These are phyloP conservation scores for Tyrannus savana DNA, from an alignment of 2,113 vertebrate species.

Conservation along the genomic window DNA sequence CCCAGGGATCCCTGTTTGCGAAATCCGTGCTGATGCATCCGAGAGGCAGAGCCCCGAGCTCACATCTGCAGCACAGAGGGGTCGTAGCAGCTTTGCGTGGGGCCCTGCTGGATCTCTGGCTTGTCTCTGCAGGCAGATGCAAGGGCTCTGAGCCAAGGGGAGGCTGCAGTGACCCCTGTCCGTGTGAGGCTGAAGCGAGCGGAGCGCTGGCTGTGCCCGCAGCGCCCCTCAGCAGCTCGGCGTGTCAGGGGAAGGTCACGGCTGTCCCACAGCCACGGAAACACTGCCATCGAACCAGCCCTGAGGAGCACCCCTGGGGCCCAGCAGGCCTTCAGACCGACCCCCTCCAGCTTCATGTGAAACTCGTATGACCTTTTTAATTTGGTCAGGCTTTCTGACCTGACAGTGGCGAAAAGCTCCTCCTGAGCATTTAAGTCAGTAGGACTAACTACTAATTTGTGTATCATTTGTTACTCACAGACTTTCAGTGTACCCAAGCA, in stretches of 20 bases:
- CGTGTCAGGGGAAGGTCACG: background rate
- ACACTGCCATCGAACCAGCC: background rate
- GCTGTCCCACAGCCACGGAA: background rate
- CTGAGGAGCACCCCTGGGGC: background rate
- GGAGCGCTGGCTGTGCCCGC: background rate
- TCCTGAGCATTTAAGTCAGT: background rate
- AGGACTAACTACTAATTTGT: background rate
- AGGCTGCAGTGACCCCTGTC: background rate
- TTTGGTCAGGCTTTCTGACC: background rate
- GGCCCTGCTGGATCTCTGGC: background rate
- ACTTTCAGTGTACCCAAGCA: background rate
- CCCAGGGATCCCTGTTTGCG: background rate
- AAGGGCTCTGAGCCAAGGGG: background rate
- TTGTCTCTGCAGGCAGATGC: background rate
- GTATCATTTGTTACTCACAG: background rate
- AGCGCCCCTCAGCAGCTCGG: background rate
- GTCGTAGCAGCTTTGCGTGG: background rate
- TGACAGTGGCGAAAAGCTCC: background rate
- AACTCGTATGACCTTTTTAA: background rate
- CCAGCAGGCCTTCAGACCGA: background rate
- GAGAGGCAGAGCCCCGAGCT: background rate
- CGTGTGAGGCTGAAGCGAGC: background rate
- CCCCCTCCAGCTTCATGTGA: rapidly evolving
- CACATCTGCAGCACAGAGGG: background rate
- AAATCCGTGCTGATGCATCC: rapidly evolving